Base-by-base conservation (phyloP, 2,113 vertebrate genomes). In the Urocitellus parryii region DNA sequence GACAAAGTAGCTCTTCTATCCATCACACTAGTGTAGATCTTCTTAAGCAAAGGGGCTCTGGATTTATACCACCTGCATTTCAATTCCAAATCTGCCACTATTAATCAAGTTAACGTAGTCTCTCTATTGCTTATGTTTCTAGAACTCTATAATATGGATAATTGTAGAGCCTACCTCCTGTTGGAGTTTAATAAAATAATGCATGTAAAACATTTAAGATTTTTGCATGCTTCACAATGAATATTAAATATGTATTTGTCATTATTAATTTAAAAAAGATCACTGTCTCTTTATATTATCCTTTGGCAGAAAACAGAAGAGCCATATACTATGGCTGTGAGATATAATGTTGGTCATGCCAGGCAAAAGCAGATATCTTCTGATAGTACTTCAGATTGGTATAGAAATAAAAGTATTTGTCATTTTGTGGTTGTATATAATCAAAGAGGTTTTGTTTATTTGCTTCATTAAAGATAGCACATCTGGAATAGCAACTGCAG, bases 121-220 rank as follows among this genome's bases (percentile, higher is more conserved):
- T 70, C 37, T 73, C 24, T 72, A 8, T 70, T 91, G n/a, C 70
- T 82, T 94, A 25, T n/a, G 13, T 89, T 91, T 88, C 65, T 83
- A 3, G 53, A 48, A 18, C 48, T 77, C 51, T 85, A 32, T 61
- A 61, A 56, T 80, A 8, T 80, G 48, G 16, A 14, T 89, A 67
- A 89, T 73, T 45, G 37, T 70, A 72, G 42, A 72, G 58, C n/a
- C 72, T 83, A 51, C 48, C 58, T 90, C 42, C 37, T 90, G 42
- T 65, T 24, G 56, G n/a, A 91, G 74, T 53, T 95, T 78, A 74
- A 67, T 97, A 51, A 90, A 58, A 63, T 91, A 91, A 68, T 86
- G 22, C 27, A 51, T 89, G 27, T 39, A 45, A 76, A 83, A 87
- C 34, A 24, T 91, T 45, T 97, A 93, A 72, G n/a, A 95, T 16